Evolutionary conservation across 2,888 invertebrate species (phyloP), one percentile per base, ranked within the genome.

Genomic region (Calameuta idolon): DNA sequence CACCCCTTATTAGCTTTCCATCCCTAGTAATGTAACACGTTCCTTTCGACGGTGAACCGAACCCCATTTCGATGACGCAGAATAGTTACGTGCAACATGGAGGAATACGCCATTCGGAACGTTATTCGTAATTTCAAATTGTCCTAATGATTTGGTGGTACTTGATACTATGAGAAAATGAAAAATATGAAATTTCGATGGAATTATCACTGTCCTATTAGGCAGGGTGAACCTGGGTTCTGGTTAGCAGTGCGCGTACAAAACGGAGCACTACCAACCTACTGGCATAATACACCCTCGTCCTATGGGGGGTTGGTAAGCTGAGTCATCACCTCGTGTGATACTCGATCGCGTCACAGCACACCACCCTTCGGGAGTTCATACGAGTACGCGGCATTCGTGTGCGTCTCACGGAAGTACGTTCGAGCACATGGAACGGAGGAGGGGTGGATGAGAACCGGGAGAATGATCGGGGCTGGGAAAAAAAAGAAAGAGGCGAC

Each of bases 241-340:
- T 55, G 55, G 55, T 55, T 55, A 55, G 23, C 23, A 15, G 40
- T 40, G 40, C 40, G 23, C 55, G 9, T 55, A 55, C 23, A 55
- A 55, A 55, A 55, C 9, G 23, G 23, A 23, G 23, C 55, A 55
- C 55, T 55, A 55, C 55, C 55, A 55, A 55, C 55, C 55, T 55
- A 55, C 55, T 55, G 15, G 55, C 55, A 55, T 33, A 71, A 71
- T 71, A 71, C 71, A 33, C 31, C 71, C 71, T 71, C 11, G 31
- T 34, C 69, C 34, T 79, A 75, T 76, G 81, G 83, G 85, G 85
- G 85, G 86, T 85, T 84, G 81, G 84, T 80, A 81, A 86, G 89
- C 89, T 89, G 89, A 89, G 89, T 89, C 89, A 89, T 89, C 89
- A 86, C 83, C 84, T 85, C 83, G 83, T 85, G 82, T 86, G 87